phyloP scores from a whole-genome alignment of 2,888 invertebrate species.

The Platycheirus rosarum region DNA sequence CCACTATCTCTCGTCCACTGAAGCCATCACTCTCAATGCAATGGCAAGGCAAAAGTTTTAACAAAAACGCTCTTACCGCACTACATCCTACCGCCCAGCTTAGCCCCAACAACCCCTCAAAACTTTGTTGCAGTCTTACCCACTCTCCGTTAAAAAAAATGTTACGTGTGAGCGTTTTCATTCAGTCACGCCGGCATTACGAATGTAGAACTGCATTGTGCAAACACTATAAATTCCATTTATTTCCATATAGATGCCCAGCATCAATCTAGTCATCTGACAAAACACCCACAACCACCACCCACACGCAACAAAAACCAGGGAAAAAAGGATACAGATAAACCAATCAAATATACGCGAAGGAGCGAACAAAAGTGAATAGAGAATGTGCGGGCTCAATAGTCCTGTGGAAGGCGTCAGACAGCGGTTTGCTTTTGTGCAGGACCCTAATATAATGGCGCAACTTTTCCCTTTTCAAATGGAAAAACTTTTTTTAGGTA shows the following conservation, averaged over 20 bases:
- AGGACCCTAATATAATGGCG: constrained; percentile 51
- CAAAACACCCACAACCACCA: neutral
- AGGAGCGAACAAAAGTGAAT: constrained; percentile 40
- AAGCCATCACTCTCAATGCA: constrained; percentile 58
- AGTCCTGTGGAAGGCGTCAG: constrained; percentile 46
- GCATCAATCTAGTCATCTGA: neutral
- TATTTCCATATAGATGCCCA: constrained; percentile 55
- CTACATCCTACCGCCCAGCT: neutral
- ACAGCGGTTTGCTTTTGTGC: constrained; percentile 50
- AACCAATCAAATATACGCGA: constrained; percentile 36
- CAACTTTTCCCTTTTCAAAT: constrained; percentile 65
- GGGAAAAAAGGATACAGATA: constrained; percentile 1
- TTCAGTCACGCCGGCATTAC: constrained; percentile 64
- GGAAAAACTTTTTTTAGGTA: constrained; percentile 67
- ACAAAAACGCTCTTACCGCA: constrained; percentile 15
- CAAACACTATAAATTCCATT: constrained; percentile 70
- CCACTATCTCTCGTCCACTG: constrained; percentile 54
- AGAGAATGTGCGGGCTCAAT: constrained; percentile 52
- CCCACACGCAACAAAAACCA: neutral
- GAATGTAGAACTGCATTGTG: constrained; percentile 62
- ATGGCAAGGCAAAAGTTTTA: constrained; percentile 30
- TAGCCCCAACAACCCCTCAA: neutral
- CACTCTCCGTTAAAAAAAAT: constrained; percentile 27
- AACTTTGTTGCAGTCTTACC: constrained; percentile 22
- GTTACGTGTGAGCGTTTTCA: constrained; percentile 62